Base-by-base conservation (phyloP, 2,113 vertebrate genomes). In the Lynx canadensis region DNA sequence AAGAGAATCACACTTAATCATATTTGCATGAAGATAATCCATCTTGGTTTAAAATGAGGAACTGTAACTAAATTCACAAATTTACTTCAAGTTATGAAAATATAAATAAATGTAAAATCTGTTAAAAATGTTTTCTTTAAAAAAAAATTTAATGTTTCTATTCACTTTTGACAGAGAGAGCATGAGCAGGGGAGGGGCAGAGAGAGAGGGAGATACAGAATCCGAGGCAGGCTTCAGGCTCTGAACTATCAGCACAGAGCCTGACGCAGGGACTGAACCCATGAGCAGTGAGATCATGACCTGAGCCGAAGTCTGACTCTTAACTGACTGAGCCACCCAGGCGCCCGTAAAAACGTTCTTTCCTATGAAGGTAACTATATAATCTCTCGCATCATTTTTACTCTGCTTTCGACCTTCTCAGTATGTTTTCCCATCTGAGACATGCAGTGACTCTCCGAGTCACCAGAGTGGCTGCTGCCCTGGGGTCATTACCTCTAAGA, bases 11-110 rank as follows among this genome's bases (percentile, higher is more conserved):
- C 88, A 93, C 33, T 60, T 36, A 69, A 84, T 50, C 38, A 23
- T 38, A 92, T 80, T 4, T 92, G 48, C 52, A 13, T 80, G 41
- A 92, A 89, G 57, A 85, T 66, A 91, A 83, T 57, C 19, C 10
- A 69, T 21, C 48, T 71, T 66, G 38, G 15, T 85, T 83, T 80
- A 92, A 95, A 27, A 89, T 19, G 11, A 88, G 4, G 23, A 95
- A 88, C 27, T 82, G 7, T 81, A 94, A 97, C 60, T 88, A 48
- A 88, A 63, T 52, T 76, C 33, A 94, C 23, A 74, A 36, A 82
- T 74, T 82, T 41, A 93, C 27, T 41, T 65, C 71, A 92, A 93
- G 11, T 76, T 27, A 85, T 41, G 29, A 86, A 95, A 96, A 93
- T 66, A 80, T 16, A 90, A 48, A 82, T 27, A 81, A 19, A 73